Percentiles rank a stretch among this genome's conserved stretches.
Conservation (phyloP, 2,888 invertebrate species). For the Epicampocera succincta region DNA sequence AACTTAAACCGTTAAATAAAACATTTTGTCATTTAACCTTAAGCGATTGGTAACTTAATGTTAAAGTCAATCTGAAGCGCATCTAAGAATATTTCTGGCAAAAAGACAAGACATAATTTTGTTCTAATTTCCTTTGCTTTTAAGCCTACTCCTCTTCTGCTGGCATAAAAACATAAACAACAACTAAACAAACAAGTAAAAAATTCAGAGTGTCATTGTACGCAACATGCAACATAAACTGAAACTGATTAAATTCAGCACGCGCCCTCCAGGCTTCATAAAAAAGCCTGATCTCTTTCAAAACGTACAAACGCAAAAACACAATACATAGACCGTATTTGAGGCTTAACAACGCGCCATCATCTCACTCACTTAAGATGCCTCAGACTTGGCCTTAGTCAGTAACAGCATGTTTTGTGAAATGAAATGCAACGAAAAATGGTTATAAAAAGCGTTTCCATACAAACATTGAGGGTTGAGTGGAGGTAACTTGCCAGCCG, state of each 20-base stretch:
- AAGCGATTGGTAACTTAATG: slow-evolving; percentile 60
- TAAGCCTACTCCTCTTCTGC: background rate
- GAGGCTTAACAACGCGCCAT: slow-evolving; percentile 32
- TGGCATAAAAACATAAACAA: slow-evolving; percentile 10
- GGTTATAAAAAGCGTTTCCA: slow-evolving; percentile 15
- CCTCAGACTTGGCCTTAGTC: slow-evolving; percentile 34
- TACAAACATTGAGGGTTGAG: slow-evolving; percentile 31
- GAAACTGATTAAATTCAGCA: slow-evolving; percentile 78
- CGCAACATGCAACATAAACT: slow-evolving; percentile 70
- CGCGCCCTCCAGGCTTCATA: slow-evolving; percentile 78
- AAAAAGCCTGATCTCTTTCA: slow-evolving; percentile 49
- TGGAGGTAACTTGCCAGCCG: background rate
- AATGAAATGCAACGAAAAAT: slow-evolving; percentile 22
- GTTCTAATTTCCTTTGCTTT: slow-evolving; percentile 59
- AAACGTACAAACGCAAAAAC: background rate
- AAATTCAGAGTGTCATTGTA: slow-evolving; percentile 65
- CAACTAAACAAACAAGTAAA: slow-evolving; percentile 5
- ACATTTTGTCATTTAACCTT: slow-evolving; percentile 63
- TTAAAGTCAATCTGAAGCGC: slow-evolving; percentile 44
- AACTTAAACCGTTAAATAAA: slow-evolving; percentile 59
- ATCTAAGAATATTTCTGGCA: slow-evolving; percentile 30
- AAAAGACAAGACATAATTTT: slow-evolving; percentile 64
- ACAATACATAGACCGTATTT: background rate
- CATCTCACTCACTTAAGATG: slow-evolving; percentile 57
- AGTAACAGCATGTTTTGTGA: slow-evolving; percentile 46